Base-by-base conservation (phyloP, 2,888 invertebrate species). In the Xylota segnis region DNA sequence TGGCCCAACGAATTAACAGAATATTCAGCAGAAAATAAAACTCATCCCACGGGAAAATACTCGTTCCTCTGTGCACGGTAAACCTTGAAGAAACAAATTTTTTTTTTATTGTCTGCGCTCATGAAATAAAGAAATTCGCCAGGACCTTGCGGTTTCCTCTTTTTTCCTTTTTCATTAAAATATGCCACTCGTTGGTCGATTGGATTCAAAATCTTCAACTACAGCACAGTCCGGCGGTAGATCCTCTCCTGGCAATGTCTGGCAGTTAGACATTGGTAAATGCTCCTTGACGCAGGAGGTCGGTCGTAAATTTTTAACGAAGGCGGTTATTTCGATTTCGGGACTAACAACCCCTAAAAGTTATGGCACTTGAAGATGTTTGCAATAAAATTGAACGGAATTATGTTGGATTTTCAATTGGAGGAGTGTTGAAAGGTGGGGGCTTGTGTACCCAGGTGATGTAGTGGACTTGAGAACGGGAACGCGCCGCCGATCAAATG, bases 251-350 rank as follows among this genome's bases (percentile, higher is more conserved):
- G 43, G 9, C 34, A n/a, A 43, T n/a, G 43, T 7, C 43, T 43
- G 16, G 0, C 45, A 43, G 43, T 14, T 5, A 14, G 23, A 10
- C 45, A 32, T 6, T 23, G 16, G 27, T 12, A 50, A 12, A 16
- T 12, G 40, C 66, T 37, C 52, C 18, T 63, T 54, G 32, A 43
- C 14, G 40, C n/a, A n/a, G 16, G 9, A 45, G 43, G 74, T 68
- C 66, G 43, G 74, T 68, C 66, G 58, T 76, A 68, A 68, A 66
- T 68, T 47, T 76, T 76, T 76, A 66, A 76, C 59, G 76, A 68
- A 37, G 32, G 58, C 23, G 47, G 47, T 68, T 47, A 50, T 47
- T 66, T 59, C 65, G 47, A 58, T 54, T 37, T 47, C 65, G 34
- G 56, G 29, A 23, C 56, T 27, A 37, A 27, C 56, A 54, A 37